Conservation (phyloP, 2,888 invertebrate species). For the Pyralis farinalis region DNA sequence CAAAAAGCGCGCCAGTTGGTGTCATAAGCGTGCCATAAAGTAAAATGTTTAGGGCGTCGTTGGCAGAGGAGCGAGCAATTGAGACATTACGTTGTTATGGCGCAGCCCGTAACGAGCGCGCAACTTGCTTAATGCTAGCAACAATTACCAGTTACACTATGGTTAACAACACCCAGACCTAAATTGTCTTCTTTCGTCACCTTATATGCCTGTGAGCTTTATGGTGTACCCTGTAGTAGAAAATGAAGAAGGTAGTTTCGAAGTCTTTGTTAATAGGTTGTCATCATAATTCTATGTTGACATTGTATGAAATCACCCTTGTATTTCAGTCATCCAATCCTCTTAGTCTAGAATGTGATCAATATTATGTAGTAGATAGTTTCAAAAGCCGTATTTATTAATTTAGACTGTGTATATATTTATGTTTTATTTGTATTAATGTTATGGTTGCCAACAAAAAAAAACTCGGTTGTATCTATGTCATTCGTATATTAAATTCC, state of each 20-base stretch:
- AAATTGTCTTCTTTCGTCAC: conserved; percentile 36
- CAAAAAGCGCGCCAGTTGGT: conserved; percentile 29
- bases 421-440: no score
- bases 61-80: conserved; percentile 33
- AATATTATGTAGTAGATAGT: no score
- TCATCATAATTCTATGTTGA: no score
- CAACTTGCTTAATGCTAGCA: conserved; percentile 38
- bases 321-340: no score
- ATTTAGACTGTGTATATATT: no score
- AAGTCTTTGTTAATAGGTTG: background rate
- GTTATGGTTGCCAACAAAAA: no score
- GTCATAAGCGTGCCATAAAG: conserved; percentile 34
- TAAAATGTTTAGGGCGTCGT: conserved; percentile 41
- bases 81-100: conserved; percentile 44
- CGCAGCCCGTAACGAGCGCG: conserved; percentile 35
- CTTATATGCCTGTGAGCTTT: conserved; percentile 20
- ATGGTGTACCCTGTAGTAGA: background rate
- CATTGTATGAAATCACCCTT: no score
- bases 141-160: conserved; percentile 34
- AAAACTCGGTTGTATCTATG: no score
- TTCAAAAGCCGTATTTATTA: no score
- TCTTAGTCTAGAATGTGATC: no score
- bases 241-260: background rate
- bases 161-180: conserved; percentile 21
- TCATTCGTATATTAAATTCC: no score